Base-by-base conservation (phyloP, 2,797 vertebrate genomes). In the Pseudomugil tenellus region DNA sequence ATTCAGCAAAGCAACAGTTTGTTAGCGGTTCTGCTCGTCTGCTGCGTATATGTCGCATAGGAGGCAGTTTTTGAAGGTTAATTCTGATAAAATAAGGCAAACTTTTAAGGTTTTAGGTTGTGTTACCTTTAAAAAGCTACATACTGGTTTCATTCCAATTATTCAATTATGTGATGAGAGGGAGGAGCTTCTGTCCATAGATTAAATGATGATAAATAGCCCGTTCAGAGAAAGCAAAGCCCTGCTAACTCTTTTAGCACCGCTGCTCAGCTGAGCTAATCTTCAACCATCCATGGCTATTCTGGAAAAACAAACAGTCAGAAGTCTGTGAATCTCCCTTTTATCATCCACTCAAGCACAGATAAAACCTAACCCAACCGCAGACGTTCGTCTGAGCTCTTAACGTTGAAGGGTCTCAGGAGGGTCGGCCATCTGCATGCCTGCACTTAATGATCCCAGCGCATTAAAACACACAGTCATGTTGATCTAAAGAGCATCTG, bases 361-460 rank as follows among this genome's bases (percentile, higher is more conserved):
- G 54, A 39, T 19, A 16, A 19, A 58, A 31, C 29, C 17, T 7
- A 51, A 61, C 55, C 46, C 41, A 53, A 46, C 28, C 43, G 16
- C 29, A n/a, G n/a, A n/a, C n/a, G n/a, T n/a, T n/a, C n/a, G n/a
- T 34, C 48, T 59, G 28, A 51, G 63, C 37, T 46, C 49, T 16
- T 13, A 29, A 28, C 49, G 23, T 51, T 39, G 26, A 56, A 46
- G 48, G 29, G 25, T 34, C 53, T n/a, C n/a, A 9, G n/a, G 26
- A 12, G 12, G 23, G 17, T 57, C 28, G 3, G 34, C 55, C n/a
- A 10, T 31, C 43, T 25, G 31, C 12, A 0, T 14, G 25, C 7
- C 58, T 2, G 21, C 0, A 23, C 35, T 51, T 58, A 67, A 76
- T 60, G 11, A 58, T 25, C 51, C 63, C 35, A 63, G 70, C 17